Conservation (phyloP, 2,888 invertebrate species). For the Nomada fucata region DNA sequence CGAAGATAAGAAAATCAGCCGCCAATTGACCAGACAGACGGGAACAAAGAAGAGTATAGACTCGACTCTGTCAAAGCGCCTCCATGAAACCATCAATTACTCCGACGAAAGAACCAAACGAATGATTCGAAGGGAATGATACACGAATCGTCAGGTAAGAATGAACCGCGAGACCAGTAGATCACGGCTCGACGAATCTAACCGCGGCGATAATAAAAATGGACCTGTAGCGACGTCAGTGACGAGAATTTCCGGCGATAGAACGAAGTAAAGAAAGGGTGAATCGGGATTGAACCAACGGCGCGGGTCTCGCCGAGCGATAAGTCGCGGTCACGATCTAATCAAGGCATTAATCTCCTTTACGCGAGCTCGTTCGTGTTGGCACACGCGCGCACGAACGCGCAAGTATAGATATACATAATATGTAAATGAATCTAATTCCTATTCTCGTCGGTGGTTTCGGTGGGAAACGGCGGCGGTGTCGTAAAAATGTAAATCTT, state of each 20-base stretch:
- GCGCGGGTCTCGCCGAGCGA: slow-evolving; percentile 28
- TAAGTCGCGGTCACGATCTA: slow-evolving; percentile 75
- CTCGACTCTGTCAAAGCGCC: not conserved
- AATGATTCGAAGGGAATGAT: no score
- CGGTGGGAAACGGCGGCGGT: slow-evolving; percentile 75
- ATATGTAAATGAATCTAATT: slow-evolving; percentile 80
- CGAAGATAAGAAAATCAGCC: not conserved
- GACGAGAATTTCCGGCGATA: not conserved
- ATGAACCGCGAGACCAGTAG: slow-evolving; percentile 1
- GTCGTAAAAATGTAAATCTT: slow-evolving; percentile 82
- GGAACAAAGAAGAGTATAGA: not conserved
- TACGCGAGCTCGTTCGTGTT: slow-evolving; percentile 44
- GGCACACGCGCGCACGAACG: slow-evolving; percentile 28
- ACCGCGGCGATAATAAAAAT: not conserved
- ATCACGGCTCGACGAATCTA: slow-evolving; percentile 31
- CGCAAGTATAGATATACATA: slow-evolving; percentile 35
- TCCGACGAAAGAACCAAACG: not conserved
- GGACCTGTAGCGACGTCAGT: not conserved
- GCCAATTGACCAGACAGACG: not conserved
- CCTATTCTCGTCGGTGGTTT: slow-evolving; percentile 76
- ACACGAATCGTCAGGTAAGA: not conserved
- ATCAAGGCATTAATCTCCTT: slow-evolving; percentile 81
- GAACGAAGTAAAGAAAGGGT: slow-evolving; percentile 29
- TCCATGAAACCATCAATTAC: not conserved
- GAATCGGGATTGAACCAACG: not conserved